A percentile compares a stretch with the other conserved stretches of the same genome.
Conservation (phyloP, 2,797 vertebrate species). For the Sebastes nivosus region DNA sequence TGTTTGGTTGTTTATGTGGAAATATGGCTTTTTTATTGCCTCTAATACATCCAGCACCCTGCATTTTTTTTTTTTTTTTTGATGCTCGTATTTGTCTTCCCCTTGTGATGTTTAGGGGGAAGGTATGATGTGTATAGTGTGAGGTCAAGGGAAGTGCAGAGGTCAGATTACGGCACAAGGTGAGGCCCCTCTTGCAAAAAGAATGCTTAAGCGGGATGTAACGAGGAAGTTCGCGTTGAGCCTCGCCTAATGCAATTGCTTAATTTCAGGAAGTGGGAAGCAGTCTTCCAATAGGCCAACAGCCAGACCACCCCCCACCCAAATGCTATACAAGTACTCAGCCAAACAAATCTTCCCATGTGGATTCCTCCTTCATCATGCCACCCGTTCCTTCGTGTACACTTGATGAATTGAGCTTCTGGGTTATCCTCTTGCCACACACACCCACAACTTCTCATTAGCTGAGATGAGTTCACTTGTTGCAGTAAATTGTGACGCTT, state of each 20-base stretch:
- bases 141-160: constrained; percentile 31
- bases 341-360: constrained; percentile 57
- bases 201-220: not conserved
- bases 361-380: constrained; percentile 32
- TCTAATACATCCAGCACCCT: constrained; percentile 51
- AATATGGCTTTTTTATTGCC: constrained; percentile 58
- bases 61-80: constrained; percentile 29
- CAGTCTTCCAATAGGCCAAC: constrained; percentile 79
- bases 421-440: constrained; percentile 39
- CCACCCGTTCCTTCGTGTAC: not conserved
- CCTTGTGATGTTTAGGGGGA: constrained; percentile 22
- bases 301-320: constrained; percentile 28
- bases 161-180: constrained; percentile 30
- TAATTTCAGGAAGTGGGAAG: constrained; percentile 72
- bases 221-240: constrained; percentile 37
- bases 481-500: constrained; percentile 21
- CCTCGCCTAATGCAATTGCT: constrained; percentile 68
- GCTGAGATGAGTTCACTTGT: constrained; percentile 23
- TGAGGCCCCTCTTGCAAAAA: constrained; percentile 9
- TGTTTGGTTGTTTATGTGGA: constrained; percentile 50
- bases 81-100: constrained; percentile 55
- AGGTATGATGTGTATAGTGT: constrained; percentile 8
- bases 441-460: constrained; percentile 1
- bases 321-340: constrained; percentile 43
- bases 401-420: constrained; percentile 19